phyloP scores from a whole-genome alignment of 1,140 invertebrate species.

The Solen grandis region DNA sequence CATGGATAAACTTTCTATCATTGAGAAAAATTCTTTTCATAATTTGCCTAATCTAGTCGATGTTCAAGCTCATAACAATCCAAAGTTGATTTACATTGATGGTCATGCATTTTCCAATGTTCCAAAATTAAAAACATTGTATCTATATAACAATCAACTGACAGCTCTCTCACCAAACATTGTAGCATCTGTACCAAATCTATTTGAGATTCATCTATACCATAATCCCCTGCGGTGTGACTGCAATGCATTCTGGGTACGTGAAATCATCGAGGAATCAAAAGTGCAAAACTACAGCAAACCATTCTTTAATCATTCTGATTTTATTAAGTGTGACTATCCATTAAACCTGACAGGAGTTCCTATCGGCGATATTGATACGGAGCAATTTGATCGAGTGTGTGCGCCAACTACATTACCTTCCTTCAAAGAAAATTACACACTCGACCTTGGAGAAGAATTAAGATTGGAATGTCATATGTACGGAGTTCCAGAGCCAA shows the following conservation, averaged over 20 bases:
- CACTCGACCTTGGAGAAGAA: conserved; percentile 79
- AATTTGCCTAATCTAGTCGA: conserved; percentile 77
- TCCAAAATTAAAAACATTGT: conserved; percentile 75
- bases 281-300: conserved; percentile 41
- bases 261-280: conserved; percentile 57
- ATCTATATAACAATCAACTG: conserved; percentile 80
- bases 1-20: conserved; percentile 76
- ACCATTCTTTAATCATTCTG: conserved; percentile 69
- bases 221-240: conserved; percentile 82
- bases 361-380: conserved; percentile 73
- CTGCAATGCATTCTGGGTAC: conserved; percentile 82
- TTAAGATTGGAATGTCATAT: conserved; percentile 81
- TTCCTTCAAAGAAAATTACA: conserved; percentile 71
- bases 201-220: conserved; percentile 77
- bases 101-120: conserved; percentile 78
- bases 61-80: conserved; percentile 80
- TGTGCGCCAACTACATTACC: conserved; percentile 78
- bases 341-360: conserved; percentile 67
- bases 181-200: conserved; percentile 66
- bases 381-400: conserved; percentile 66
- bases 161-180: conserved; percentile 74
- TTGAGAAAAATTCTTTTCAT: conserved; percentile 80
- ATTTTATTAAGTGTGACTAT: conserved; percentile 77
- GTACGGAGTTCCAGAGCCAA: conserved; percentile 79
- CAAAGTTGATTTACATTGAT: conserved; percentile 79